A percentile compares a stretch with the other conserved stretches of the same genome.
Evolutionary conservation across 2,113 vertebrate species (phyloP).

Genomic region (Aptenodytes forsteri): DNA sequence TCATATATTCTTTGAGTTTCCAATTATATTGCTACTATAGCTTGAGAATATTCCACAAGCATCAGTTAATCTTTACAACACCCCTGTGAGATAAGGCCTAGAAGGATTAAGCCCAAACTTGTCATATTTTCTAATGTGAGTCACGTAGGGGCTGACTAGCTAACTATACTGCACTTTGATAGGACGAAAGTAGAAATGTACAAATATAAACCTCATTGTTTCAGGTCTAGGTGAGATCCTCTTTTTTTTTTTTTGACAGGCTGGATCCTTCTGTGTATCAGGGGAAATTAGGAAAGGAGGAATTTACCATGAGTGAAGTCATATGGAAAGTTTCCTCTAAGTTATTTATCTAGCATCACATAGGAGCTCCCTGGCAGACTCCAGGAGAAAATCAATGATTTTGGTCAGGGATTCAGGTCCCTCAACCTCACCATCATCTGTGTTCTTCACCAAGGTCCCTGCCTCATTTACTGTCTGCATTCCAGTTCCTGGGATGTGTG

Average conservation of each 20-base stretch:
- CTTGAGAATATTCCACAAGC: background rate
- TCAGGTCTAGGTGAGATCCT: background rate
- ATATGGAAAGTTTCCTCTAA: background rate
- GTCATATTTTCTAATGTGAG: background rate
- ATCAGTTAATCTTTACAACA: conserved; percentile 6
- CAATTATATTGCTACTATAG: background rate
- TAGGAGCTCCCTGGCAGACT: background rate
- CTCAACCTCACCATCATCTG: background rate
- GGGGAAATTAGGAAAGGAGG: background rate
- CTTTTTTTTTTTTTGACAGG: background rate
- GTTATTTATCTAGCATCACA: background rate
- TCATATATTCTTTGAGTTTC: background rate
- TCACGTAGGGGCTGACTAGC: background rate
- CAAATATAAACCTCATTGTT: background rate
- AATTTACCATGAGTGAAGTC: background rate
- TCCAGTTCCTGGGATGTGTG: background rate
- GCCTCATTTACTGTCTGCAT: background rate
- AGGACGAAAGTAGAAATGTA: background rate
- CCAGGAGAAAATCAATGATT: background rate
- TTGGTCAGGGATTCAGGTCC: background rate
- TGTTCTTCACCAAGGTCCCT: background rate
- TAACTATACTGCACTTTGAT: background rate
- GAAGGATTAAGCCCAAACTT: conserved; percentile 7
- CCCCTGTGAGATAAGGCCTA: background rate
- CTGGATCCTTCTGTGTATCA: background rate